Base-by-base conservation (phyloP, 2,888 invertebrate species). In the Peribatodes rhomboidaria region DNA sequence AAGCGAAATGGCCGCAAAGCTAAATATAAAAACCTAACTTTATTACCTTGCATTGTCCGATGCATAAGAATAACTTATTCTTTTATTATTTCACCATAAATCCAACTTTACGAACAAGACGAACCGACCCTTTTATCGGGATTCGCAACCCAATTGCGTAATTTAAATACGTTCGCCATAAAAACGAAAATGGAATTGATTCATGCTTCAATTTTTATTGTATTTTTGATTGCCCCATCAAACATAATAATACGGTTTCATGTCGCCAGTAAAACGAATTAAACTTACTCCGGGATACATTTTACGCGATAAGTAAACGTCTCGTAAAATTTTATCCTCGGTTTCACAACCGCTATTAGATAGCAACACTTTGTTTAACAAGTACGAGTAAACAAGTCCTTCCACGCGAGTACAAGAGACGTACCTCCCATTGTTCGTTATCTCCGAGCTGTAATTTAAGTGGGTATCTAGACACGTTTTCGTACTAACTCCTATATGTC, bases 401-500 rank as follows among this genome's bases (percentile, higher is more conserved):
- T 27, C 27, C 27, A 27, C 27, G 6, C 27, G 6, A 27, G 10
- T 11, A 18, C 31, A 14, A 4, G 27, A 18, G 6, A 22, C 18
- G 50, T 53, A 39, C 16, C 16, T n/a, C 22, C 56, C 50, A 50
- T 42, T 62, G 56, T 57, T 16, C 18, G 37, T 31, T 57, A 62
- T 53, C 35, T 50, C 16, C 18, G 13, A 18, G 44, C 10, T 18
- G 2, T 50, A 14, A 50, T 16, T 56, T 50, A 41, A 27, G 18
- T 8, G 31, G 27, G 10, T 33, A 35, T 46, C 44, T 60, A 13
- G 47, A 42, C 59, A 55, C 58, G 56, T 64, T 64, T 67, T 42
- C 20, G 42, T 59, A 20, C 18, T 65, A 68, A 68, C 54, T 60
- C 58, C 39, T 53, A 62, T 63, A 65, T 52, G 61, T 61, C 55